These are phyloP conservation scores for Illadopsis cleaveri DNA, from an alignment of 2,113 vertebrate genomes.

Conservation along the genomic window DNA sequence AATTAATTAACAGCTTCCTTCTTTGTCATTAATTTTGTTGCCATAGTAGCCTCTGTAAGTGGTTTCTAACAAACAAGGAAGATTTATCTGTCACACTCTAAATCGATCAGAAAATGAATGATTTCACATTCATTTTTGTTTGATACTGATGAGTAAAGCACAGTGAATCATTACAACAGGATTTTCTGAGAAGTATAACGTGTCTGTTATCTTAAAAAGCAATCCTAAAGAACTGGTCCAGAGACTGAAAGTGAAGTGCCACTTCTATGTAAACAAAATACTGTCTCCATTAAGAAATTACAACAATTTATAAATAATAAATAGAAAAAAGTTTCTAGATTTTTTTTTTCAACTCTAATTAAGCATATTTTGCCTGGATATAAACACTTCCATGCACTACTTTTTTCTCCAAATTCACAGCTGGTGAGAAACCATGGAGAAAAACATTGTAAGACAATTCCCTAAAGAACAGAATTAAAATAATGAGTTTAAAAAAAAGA, in stretches of 20 bases:
- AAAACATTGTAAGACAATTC: background rate
- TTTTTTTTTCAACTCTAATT: background rate
- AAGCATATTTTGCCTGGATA: background rate
- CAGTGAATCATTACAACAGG: conserved; percentile 1
- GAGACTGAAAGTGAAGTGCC: background rate
- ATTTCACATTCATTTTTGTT: conserved; percentile 34
- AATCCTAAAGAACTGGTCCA: background rate
- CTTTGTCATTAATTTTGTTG: conserved; percentile 57
- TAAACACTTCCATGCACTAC: background rate
- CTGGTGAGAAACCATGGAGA: background rate
- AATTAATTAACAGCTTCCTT: conserved; percentile 54
- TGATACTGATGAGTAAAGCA: conserved; percentile 32
- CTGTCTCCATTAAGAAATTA: background rate
- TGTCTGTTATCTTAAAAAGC: background rate
- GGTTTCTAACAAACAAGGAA: conserved; percentile 33
- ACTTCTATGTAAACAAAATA: background rate
- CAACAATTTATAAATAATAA: background rate
- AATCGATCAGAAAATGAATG: background rate
- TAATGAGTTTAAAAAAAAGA: background rate
- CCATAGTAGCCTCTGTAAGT: conserved; percentile 34
- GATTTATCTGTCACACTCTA: background rate
- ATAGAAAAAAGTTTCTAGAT: background rate
- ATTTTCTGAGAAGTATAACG: background rate
- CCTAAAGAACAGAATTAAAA: background rate
- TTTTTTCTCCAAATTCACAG: background rate